Evolutionary conservation across 2,113 vertebrate genomes (phyloP).

Genomic region (Myanophis thanlyinensis): DNA sequence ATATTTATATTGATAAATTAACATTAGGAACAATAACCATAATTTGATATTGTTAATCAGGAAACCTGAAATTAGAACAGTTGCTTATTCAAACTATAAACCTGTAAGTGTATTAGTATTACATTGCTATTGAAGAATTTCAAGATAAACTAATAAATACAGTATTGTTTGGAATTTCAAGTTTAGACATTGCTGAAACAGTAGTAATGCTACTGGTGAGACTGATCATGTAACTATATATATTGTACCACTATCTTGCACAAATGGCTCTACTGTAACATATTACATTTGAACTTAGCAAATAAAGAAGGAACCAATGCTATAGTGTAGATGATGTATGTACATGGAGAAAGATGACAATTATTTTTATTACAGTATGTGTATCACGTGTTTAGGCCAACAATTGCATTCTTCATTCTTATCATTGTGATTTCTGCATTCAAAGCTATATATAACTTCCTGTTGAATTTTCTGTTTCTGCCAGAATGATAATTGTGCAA

Average conservation of each 20-base stretch:
- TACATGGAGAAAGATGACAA: not conserved
- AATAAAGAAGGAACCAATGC: not conserved
- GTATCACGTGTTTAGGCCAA: not conserved
- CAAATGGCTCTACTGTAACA: not conserved
- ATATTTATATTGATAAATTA: not conserved
- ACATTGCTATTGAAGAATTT: not conserved
- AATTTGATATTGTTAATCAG: not conserved
- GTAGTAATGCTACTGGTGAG: not conserved
- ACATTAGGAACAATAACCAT: not conserved
- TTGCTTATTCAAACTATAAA: not conserved
- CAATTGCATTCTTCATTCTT: not conserved
- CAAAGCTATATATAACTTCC: not conserved
- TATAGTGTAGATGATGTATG: not conserved
- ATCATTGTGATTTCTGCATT: not conserved
- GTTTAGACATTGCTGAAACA: not conserved
- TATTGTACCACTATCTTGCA: not conserved
- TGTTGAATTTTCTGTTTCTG: not conserved
- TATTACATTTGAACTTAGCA: not conserved
- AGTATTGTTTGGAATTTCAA: not conserved
- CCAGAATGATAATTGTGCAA: not conserved
- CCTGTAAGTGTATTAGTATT: not conserved
- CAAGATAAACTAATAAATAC: not conserved
- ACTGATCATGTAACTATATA: not conserved
- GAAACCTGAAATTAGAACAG: not conserved
- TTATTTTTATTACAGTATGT: too few relatives aligned